Conservation (phyloP, 2,797 vertebrate species). For the Poecile montanus region DNA sequence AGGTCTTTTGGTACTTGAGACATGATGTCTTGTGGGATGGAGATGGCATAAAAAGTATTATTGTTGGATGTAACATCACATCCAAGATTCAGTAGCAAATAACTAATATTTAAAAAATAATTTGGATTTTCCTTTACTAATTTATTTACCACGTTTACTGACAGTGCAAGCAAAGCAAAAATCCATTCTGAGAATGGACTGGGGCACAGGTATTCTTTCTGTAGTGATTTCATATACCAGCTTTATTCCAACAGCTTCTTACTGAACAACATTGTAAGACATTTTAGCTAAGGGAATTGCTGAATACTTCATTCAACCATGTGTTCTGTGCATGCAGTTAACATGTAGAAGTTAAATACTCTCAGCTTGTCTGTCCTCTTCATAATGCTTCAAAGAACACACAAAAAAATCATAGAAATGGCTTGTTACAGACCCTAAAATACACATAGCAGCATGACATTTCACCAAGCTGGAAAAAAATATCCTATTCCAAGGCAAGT, state of each 20-base stretch:
- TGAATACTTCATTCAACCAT: background rate
- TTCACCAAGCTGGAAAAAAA: background rate
- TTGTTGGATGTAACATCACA: background rate
- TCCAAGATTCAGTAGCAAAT: background rate
- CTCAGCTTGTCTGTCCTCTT: background rate
- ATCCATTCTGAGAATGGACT: background rate
- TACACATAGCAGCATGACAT: background rate
- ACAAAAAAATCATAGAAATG: background rate
- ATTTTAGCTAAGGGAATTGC: background rate
- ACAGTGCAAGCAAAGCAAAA: background rate
- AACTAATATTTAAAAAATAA: background rate
- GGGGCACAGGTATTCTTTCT: background rate
- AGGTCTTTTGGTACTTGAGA: background rate
- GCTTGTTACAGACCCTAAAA: background rate
- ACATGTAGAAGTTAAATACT: fast-evolving
- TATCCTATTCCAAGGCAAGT: background rate
- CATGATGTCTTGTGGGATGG: background rate
- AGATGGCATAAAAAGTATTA: background rate
- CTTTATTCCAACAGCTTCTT: background rate
- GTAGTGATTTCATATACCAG: background rate
- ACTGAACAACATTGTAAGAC: background rate
- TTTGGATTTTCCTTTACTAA: background rate
- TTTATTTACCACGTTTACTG: background rate
- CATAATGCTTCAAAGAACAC: background rate
- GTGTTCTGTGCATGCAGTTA: background rate